phyloP scores from a whole-genome alignment of 1,140 invertebrate genomes.

The Drosophila bipectinata region DNA sequence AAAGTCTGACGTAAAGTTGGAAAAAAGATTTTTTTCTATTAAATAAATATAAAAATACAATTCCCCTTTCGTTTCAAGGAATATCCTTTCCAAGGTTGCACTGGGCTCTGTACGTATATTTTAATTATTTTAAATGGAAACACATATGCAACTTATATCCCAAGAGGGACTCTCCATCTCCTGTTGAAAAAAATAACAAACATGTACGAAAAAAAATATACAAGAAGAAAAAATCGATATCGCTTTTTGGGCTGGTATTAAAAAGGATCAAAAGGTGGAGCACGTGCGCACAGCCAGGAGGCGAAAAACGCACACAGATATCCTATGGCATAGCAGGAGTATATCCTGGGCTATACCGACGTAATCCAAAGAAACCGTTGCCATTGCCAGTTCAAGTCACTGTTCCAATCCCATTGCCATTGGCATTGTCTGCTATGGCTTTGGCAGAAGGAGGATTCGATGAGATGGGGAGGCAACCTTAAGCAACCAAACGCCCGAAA shows the following conservation, averaged over 20 bases:
- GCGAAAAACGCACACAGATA: slow-evolving; percentile 31
- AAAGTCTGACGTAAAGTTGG: neutral
- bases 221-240: slow-evolving; percentile 65
- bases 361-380: slow-evolving; percentile 51
- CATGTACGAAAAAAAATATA: slow-evolving; percentile 9
- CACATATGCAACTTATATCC: slow-evolving; percentile 38
- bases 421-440: slow-evolving; percentile 40
- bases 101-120: slow-evolving; percentile 8
- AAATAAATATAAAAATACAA: neutral
- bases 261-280: slow-evolving; percentile 72
- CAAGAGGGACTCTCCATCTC: slow-evolving; percentile 8
- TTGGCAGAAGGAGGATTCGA: slow-evolving; percentile 16
- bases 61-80: neutral
- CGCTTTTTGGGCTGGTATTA: slow-evolving; percentile 60
- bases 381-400: slow-evolving; percentile 29
- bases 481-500: slow-evolving; percentile 26
- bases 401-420: slow-evolving; percentile 31
- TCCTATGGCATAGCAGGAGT: slow-evolving; percentile 16
- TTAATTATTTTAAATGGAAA: slow-evolving; percentile 62
- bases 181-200: slow-evolving; percentile 26
- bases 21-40: too few species aligned
- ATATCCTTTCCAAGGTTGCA: neutral
- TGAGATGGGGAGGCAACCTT: slow-evolving; percentile 31
- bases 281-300: slow-evolving; percentile 61
- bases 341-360: slow-evolving; percentile 42